Percentiles rank a stretch among this genome's conserved stretches.
These are phyloP conservation scores for Cichladusa arquata DNA, from an alignment of 2,113 vertebrate species.

Conservation along the genomic window DNA sequence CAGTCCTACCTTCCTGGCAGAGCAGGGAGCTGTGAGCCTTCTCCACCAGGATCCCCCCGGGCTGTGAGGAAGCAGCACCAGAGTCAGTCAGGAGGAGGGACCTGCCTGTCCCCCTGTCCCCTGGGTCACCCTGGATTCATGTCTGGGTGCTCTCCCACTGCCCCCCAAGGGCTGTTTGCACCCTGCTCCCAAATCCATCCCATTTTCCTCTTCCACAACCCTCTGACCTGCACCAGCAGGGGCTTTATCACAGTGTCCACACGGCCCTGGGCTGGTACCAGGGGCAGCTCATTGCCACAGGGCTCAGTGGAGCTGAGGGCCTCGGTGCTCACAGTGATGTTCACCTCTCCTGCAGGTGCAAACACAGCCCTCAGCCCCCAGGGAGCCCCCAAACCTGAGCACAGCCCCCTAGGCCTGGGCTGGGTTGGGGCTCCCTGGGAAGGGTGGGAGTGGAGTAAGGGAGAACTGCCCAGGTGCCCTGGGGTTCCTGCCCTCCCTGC, in stretches of 20 bases:
- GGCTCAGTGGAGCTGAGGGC: slow-evolving; percentile 15
- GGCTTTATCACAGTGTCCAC: slow-evolving; percentile 45
- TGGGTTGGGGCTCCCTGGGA: not conserved
- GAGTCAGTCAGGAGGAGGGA: not conserved
- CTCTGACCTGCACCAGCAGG: slow-evolving; percentile 51
- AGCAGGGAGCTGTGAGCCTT: slow-evolving; percentile 52
- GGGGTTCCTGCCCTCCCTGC: not conserved
- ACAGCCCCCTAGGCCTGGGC: not conserved
- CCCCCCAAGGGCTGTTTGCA: not conserved
- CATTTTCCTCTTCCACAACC: not conserved
- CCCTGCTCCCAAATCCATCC: not conserved
- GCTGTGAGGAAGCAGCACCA: slow-evolving; percentile 5
- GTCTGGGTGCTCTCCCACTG: not conserved
- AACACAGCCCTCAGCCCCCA: fast-evolving
- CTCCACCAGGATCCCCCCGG: slow-evolving; percentile 37
- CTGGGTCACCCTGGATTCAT: not conserved
- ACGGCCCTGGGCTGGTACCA: not conserved
- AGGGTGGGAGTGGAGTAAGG: fast-evolving
- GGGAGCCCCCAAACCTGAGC: fast-evolving
- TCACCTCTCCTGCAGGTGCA: slow-evolving; percentile 13
- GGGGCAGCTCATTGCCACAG: not conserved
- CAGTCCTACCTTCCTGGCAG: slow-evolving; percentile 34
- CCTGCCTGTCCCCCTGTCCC: not conserved
- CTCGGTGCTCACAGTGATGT: not conserved
- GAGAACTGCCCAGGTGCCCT: not conserved